These are phyloP conservation scores for Tillus elongatus DNA, from an alignment of 2,888 invertebrate species.

Conservation along the genomic window DNA sequence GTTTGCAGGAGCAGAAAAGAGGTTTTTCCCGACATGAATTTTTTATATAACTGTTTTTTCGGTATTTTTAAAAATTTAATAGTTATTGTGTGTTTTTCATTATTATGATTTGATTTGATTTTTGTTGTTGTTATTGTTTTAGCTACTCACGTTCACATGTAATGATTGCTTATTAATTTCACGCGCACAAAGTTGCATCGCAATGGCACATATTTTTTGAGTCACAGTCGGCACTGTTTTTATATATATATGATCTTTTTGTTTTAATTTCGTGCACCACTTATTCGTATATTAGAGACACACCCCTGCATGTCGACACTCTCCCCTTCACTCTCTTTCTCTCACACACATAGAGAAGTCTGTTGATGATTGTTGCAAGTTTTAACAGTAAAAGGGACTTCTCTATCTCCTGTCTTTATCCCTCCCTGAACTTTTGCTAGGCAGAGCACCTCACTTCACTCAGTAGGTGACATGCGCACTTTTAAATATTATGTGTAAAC, in stretches of 20 bases:
- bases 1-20: slow-evolving; percentile 43
- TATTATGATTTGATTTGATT: slow-evolving; percentile 27
- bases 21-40: slow-evolving; percentile 38
- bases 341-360: too few relatives aligned
- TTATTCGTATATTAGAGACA: slow-evolving; percentile 37
- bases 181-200: slow-evolving; percentile 43
- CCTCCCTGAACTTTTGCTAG: slow-evolving; percentile 29
- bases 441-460: slow-evolving; percentile 40
- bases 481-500: slow-evolving; percentile 37
- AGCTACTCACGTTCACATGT: slow-evolving; percentile 65
- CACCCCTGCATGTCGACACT: slow-evolving; percentile 33
- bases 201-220: slow-evolving; percentile 44
- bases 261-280: slow-evolving; percentile 36
- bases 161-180: slow-evolving; percentile 50
- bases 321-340: slow-evolving; percentile 10
- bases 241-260: slow-evolving; percentile 23
- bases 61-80: slow-evolving; percentile 27
- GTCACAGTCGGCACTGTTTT: slow-evolving; percentile 42
- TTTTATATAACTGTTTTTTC: slow-evolving; percentile 31
- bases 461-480: slow-evolving; percentile 45
- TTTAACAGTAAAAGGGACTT: slow-evolving; percentile 4
- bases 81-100: slow-evolving; percentile 29
- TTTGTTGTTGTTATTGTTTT: slow-evolving; percentile 38
- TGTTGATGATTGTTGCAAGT: too few relatives aligned
- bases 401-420: slow-evolving; percentile 14